Conservation (phyloP, 2,113 vertebrate species). For the Protomyctophum bolini region DNA sequence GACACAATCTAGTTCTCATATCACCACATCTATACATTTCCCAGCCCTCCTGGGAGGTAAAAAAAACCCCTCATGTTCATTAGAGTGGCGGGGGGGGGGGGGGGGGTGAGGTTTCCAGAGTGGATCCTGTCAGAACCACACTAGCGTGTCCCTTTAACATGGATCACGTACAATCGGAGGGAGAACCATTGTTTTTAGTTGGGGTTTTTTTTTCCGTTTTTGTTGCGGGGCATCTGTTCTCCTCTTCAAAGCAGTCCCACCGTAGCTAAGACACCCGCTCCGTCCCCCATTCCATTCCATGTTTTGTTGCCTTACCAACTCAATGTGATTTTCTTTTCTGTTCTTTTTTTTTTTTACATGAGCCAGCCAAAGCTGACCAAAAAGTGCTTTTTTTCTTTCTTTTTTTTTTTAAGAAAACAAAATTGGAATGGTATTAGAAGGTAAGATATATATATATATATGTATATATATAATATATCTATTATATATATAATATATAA, state of each 20-base stretch:
- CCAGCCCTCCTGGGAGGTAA: too few relatives aligned
- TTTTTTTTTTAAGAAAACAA: constrained; percentile 63
- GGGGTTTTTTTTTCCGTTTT: too few relatives aligned
- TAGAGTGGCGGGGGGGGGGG: too few relatives aligned
- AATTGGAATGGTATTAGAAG: constrained; percentile 89
- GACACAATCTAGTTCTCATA: too few relatives aligned
- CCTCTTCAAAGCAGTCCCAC: constrained; percentile 42
- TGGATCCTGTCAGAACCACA: too few relatives aligned
- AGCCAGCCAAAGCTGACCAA: constrained; percentile 84
- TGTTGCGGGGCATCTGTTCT: too few relatives aligned
- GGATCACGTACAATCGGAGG: too few relatives aligned
- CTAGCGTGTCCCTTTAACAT: too few relatives aligned
- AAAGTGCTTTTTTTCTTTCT: constrained; percentile 88
- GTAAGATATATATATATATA: constrained; percentile 43
- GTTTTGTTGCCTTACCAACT: constrained; percentile 63
- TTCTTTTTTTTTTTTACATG: constrained; percentile 47
- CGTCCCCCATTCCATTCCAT: constrained; percentile 27
- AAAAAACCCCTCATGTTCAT: too few relatives aligned
- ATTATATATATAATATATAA: constrained; percentile 45
- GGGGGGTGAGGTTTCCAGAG: too few relatives aligned
- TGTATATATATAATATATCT: constrained; percentile 46
- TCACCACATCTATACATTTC: too few relatives aligned
- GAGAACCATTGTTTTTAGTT: too few relatives aligned
- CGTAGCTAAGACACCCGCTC: constrained; percentile 76
- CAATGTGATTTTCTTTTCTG: constrained; percentile 54